phyloP scores from a whole-genome alignment of 1,140 invertebrate species.

The Tetramorium alpestre region DNA sequence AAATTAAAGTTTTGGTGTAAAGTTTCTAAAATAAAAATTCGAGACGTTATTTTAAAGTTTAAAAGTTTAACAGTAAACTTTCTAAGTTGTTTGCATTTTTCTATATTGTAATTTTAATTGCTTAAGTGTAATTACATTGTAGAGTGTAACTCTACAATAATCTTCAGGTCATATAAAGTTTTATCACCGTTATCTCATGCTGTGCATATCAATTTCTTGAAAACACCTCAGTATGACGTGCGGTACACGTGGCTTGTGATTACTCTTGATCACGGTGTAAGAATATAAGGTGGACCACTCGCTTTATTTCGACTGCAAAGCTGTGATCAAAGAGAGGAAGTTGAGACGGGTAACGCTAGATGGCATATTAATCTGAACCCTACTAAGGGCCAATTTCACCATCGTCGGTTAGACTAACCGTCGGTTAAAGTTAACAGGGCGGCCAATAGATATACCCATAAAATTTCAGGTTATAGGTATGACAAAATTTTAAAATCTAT shows the following conservation, averaged over 20 bases:
- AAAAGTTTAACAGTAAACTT: neutral
- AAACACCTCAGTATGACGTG: neutral
- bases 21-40: neutral
- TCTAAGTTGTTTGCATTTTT: neutral
- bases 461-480: too few species aligned
- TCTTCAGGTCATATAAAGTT: neutral
- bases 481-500: too few species aligned
- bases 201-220: neutral
- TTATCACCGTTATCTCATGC: slow-evolving; percentile 5
- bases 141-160: neutral
- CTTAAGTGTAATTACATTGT: neutral
- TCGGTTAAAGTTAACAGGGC: too few species aligned
- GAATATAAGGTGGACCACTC: too few species aligned
- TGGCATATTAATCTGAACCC: too few species aligned
- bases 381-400: too few species aligned
- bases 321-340: too few species aligned
- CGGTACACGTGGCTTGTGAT: neutral
- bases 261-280: too few species aligned
- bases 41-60: neutral
- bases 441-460: too few species aligned
- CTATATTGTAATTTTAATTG: neutral
- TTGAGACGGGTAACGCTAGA: too few species aligned
- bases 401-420: too few species aligned
- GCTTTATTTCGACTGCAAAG: too few species aligned
- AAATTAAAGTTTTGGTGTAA: neutral